Evolutionary conservation across 2,888 invertebrate species (phyloP).

Genomic region (Cheilosia vulpina): DNA sequence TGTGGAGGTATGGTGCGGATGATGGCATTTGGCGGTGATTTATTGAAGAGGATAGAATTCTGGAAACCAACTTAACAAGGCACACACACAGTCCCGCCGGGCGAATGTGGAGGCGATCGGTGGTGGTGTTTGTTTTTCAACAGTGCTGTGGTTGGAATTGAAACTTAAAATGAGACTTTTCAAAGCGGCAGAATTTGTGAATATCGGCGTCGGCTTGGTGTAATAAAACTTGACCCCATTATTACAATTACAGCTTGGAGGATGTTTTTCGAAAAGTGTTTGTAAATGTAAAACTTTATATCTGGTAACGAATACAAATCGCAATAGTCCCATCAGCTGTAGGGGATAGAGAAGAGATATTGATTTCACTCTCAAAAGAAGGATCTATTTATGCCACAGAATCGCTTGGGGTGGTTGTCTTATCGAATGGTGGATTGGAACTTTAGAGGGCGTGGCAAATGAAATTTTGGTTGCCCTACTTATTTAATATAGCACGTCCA

Average conservation of each 20-base stretch:
- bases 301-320: no score
- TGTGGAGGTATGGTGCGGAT: constrained; percentile 39
- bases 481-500: no score
- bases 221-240: not conserved
- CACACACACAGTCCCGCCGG: not conserved
- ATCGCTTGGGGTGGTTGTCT: no score
- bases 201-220: not conserved
- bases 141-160: constrained; percentile 11
- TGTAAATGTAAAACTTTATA: no score
- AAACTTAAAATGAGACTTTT: constrained; percentile 1
- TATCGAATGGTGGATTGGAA: no score
- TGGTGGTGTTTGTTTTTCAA: constrained; percentile 1
- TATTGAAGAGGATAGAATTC: constrained; percentile 52
- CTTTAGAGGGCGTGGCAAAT: no score
- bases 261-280: not conserved
- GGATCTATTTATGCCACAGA: no score
- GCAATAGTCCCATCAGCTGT: no score
- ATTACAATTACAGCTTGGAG: not conserved
- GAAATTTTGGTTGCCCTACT: no score
- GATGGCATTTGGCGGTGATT: constrained; percentile 68
- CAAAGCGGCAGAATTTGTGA: not conserved
- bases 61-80: constrained; percentile 61
- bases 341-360: no score
- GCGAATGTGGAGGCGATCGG: not conserved
- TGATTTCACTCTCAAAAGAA: no score